Evolutionary conservation across 2,113 vertebrate genomes (phyloP), one percentile per base, ranked within the genome.

Genomic region (Conger conger): DNA sequence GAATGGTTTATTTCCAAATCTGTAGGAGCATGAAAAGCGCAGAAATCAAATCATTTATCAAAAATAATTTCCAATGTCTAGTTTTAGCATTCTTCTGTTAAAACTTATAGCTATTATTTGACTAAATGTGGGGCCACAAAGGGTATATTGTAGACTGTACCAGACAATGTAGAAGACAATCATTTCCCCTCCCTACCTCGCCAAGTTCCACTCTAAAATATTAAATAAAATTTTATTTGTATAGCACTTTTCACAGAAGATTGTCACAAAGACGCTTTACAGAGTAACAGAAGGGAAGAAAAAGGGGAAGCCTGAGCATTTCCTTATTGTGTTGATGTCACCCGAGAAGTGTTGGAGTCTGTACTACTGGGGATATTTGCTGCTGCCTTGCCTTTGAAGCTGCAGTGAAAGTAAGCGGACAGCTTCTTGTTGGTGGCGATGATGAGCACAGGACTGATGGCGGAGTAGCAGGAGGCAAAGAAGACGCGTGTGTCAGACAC

Each of bases 381-480:
- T 40, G 33, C 33, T 9, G 9, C 63, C 20, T 50, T 68, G 76
- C 30, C 18, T n/a, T 18, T 18, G 11, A 7, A 9, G 60, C 16
- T 17, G 15, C 88, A 86, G 23, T 40, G 78, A 23, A 88, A 35
- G 68, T 17, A 68, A 33, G 36, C 80, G 16, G 50, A 38, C 35
- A 89, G 80, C 80, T 81, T 89, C 42, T 68, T 81, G 54, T 88
- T 89, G 54, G 88, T 85, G 36, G 40, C 54, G 53, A 89, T 87
- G 60, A 88, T 89, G 37, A 89, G 42, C 30, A 89, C 54, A 1
- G 88, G 88, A 37, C 88, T 86, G 36, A 89, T 37, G 35, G 87
- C 83, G 4, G 85, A 86, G 80, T 89, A 89, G 79, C 87, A 88
- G 80, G 87, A 88, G 76, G 88, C 85, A 76, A 88, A 88, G 35